Evolutionary conservation across 2,797 vertebrate genomes (phyloP), one percentile per base, ranked within the genome.

Genomic region (Phoxinus dragarum): DNA sequence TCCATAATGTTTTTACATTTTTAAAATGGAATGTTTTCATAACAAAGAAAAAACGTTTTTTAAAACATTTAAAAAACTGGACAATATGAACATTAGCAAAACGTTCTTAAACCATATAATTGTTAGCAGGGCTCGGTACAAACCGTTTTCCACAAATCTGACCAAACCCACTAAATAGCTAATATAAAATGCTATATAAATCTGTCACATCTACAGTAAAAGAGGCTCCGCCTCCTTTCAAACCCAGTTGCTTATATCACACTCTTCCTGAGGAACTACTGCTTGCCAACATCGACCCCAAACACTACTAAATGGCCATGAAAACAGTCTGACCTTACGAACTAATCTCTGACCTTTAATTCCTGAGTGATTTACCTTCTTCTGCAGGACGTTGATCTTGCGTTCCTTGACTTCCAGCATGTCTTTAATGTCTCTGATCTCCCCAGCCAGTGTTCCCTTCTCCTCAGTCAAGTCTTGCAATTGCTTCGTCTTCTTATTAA

Each of bases 351-450:
- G 47, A 75, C 42, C 67, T 78, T 59, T n/a, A n/a, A 34, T 38
- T 56, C 49, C 3, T 69, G 85, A 77, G 44, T 44, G 34, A 5
- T 93, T 89, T 92, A 99, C 98, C 96, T 99, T 99, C 93, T 99
- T 99, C 91, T 99, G 98, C 89, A 99, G 96, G 83, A 99, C 98
- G 61, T 99, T 99, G 90, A 99, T 99, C 93, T 99, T 99, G 88
- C 98, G 96, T 92, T 99, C 98, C 92, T 99, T 99, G 84, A 99
- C 98, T 94, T 99, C 98, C 77, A 99, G 93, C 98, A 99, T 99
- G 90, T 99, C 98, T 91, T 99, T 99, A 97, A 99, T 99, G 90
- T 99, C 98, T 68, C 98, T 92, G 92, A 99, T 99, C 93, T 99
- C 98, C 88, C 98, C 98, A 0, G 98, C 97, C 6, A 99, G 94